Conservation (phyloP, 2,797 vertebrate genomes). For the Sebastes steindachneri region DNA sequence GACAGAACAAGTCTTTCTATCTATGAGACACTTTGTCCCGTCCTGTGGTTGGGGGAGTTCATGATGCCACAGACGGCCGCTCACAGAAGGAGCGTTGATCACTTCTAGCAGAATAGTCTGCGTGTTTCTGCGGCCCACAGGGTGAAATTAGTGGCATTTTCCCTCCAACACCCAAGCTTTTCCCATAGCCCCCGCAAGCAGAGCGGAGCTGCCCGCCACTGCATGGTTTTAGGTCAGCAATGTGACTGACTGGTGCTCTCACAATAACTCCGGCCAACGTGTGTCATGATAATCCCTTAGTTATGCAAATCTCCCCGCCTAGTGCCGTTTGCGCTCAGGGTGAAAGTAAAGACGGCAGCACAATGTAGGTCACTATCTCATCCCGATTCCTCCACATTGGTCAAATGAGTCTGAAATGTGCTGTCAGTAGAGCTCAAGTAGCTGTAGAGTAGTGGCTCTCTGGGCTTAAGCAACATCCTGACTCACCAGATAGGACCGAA, state of each 20-base stretch:
- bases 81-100: constrained; percentile 67
- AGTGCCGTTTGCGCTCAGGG: constrained; percentile 58
- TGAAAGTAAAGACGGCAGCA: constrained; percentile 70
- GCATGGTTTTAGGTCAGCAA: constrained; percentile 66
- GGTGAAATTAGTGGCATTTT: constrained; percentile 88
- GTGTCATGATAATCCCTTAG: constrained; percentile 76
- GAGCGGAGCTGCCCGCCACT: constrained; percentile 41
- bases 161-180: constrained; percentile 88
- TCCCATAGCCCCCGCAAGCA: constrained; percentile 79
- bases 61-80: constrained; percentile 57
- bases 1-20: constrained; percentile 39
- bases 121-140: constrained; percentile 89
- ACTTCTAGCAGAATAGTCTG: constrained; percentile 82
- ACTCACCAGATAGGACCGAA: neutral
- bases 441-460: neutral
- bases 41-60: constrained; percentile 47
- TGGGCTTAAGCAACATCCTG: neutral
- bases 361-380: constrained; percentile 76
- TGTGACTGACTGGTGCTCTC: constrained; percentile 69
- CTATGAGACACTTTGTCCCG: constrained; percentile 70
- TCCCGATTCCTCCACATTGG: constrained; percentile 52
- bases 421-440: neutral
- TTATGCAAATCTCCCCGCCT: constrained; percentile 76
- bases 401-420: constrained; percentile 50
- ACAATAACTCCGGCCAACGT: constrained; percentile 73